Conservation (phyloP, 2,797 vertebrate species). For the Anomalospiza imberbis region DNA sequence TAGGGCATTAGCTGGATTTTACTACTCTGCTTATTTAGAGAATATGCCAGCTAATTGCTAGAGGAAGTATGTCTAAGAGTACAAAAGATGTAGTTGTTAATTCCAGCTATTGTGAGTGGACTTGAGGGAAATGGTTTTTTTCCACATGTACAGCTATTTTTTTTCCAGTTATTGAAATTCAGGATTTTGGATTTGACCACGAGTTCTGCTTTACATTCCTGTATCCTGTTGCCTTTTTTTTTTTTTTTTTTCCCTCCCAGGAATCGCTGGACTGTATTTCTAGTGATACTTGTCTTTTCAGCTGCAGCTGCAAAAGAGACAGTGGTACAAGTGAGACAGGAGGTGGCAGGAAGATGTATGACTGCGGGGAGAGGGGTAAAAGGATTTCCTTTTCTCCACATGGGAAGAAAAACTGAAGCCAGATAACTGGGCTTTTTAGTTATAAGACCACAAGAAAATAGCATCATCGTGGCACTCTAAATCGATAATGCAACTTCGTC, state of each 20-base stretch:
- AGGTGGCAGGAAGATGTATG: constrained; percentile 13
- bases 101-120: neutral
- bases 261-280: neutral
- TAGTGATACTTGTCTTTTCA: neutral
- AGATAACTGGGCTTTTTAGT: neutral
- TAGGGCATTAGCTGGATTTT: neutral
- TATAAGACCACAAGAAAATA: neutral
- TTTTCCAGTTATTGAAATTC: neutral
- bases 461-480: neutral
- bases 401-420: neutral
- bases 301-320: neutral
- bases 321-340: neutral
- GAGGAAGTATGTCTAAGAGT: neutral
- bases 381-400: neutral
- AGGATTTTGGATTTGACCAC: neutral
- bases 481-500: neutral
- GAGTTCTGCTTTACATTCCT: neutral
- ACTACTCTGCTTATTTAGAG: constrained; percentile 2
- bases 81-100: neutral
- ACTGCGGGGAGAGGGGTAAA: neutral
- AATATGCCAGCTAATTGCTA: neutral
- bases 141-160: neutral
- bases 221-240: neutral
- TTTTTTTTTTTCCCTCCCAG: neutral
- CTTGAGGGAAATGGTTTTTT: neutral